Base-by-base conservation (phyloP, 2,797 vertebrate genomes). In the Aulostomus chinensis region DNA sequence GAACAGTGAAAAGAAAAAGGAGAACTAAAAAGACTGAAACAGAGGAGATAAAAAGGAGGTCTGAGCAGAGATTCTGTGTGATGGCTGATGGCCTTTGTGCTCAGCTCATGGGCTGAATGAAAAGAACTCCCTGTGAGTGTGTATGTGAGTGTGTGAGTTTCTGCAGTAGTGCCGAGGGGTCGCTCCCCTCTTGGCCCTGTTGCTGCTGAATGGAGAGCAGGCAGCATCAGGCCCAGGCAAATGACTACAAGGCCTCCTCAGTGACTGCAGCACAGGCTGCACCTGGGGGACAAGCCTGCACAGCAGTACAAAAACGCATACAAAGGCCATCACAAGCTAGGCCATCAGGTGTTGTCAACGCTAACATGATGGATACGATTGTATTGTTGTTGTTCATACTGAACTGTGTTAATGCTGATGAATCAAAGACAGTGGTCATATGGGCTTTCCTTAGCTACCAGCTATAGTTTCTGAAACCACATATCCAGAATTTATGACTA, bases 231-330 rank as follows among this genome's bases (percentile, higher is more conserved):
- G 77, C 80, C 55, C 16, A 69, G 70, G 83, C 82, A 80, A 88
- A 88, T 55, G 77, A 86, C 76, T 83, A 87, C 85, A 85, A 84
- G 86, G 84, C 86, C 74, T 88, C 82, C 80, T 85, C 81, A 83
- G 86, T 83, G 81, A 83, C 86, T 85, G 87, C 86, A 83, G 80
- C 84, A 73, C 52, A 65, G 68, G 38, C 80, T 79, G 80, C 82
- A 86, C 80, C 73, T 81, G 84, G 80, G 85, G 78, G 78, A 54
- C 25, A 61, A 61, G 60, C 58, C 71, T 34, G 76, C 71, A 37
- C 64, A 56, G 71, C 59, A 71, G 46, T 43, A 63, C 64, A 64
- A 29, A 42, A 13, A 13, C 11, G 4, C 11, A 10, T 11, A 25
- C 6, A 16, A 8, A 30, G 13, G 9, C n/a, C n/a, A n/a, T n/a